Conservation (phyloP, 2,888 invertebrate species). For the Drosophila crucigera region DNA sequence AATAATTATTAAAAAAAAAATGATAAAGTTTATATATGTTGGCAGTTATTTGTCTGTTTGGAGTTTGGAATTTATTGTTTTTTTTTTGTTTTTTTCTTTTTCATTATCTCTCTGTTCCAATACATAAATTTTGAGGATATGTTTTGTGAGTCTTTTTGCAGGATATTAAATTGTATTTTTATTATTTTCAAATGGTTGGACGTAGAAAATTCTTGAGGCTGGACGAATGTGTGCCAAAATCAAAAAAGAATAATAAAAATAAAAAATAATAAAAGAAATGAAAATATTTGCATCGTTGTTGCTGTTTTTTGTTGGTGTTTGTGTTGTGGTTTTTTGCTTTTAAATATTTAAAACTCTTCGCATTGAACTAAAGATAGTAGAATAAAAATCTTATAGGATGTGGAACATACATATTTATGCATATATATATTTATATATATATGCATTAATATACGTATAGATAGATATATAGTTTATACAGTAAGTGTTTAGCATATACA, state of each 20-base stretch:
- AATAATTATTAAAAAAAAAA: conserved; percentile 27
- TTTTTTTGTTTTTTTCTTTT: background rate
- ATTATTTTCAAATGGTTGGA: conserved; percentile 48
- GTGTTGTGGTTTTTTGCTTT: conserved; percentile 41
- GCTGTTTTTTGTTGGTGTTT: conserved; percentile 31
- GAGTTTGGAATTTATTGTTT: conserved; percentile 14
- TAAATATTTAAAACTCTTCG: conserved; percentile 62
- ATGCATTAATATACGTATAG: conserved; percentile 20
- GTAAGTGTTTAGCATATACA: conserved; percentile 52
- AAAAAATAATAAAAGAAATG: conserved; percentile 9
- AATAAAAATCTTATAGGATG: conserved; percentile 61
- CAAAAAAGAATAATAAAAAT: conserved; percentile 18
- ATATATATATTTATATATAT: conserved; percentile 20
- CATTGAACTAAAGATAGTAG: conserved; percentile 63
- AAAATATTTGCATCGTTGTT: conserved; percentile 52
- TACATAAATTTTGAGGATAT: conserved; percentile 44
- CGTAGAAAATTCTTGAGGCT: conserved; percentile 70
- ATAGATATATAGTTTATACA: conserved; percentile 43
- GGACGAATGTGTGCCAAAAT: conserved; percentile 20
- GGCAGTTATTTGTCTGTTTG: conserved; percentile 68
- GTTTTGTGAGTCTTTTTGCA: conserved; percentile 66
- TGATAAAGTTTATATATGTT: conserved; percentile 39
- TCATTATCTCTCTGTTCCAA: conserved; percentile 14
- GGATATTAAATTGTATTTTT: conserved; percentile 1
- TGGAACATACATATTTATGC: conserved; percentile 43